Evolutionary conservation across 2,797 vertebrate species (phyloP).

Genomic region (Muscicapa comitata): DNA sequence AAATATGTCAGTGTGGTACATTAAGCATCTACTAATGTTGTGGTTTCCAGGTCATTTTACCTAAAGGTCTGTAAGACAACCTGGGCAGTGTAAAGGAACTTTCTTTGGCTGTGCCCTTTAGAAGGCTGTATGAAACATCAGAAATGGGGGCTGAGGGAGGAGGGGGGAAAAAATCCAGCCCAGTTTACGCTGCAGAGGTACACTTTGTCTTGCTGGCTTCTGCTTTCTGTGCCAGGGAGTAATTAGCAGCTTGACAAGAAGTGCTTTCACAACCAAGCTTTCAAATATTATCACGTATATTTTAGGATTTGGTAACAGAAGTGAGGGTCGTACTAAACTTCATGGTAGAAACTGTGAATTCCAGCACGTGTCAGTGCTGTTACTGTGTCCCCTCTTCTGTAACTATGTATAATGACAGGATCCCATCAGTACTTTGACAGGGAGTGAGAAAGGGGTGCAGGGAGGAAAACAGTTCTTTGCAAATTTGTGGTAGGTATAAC

Average conservation of each 20-base stretch:
- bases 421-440: not conserved
- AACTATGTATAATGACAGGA: not conserved
- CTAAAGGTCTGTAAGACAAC: not conserved
- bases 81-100: not conserved
- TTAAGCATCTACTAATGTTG: not conserved
- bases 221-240: not conserved
- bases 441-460: not conserved
- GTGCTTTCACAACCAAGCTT: not conserved
- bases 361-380: not conserved
- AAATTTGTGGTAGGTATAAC: not conserved
- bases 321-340: not conserved
- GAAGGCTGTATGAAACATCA: not conserved
- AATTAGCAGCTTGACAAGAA: constrained; percentile 21
- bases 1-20: not conserved
- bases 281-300: not conserved
- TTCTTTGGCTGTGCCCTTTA: not conserved
- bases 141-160: not conserved
- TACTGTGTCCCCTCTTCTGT: not conserved
- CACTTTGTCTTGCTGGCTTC: not conserved
- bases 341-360: not conserved
- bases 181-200: not conserved
- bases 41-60: not conserved
- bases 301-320: constrained; percentile 8
- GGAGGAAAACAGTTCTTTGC: not conserved
- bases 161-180: not conserved